A percentile compares a stretch with the other conserved stretches of the same genome.
Conservation (phyloP, 2,113 vertebrate species). For the Pungitius pungitius region DNA sequence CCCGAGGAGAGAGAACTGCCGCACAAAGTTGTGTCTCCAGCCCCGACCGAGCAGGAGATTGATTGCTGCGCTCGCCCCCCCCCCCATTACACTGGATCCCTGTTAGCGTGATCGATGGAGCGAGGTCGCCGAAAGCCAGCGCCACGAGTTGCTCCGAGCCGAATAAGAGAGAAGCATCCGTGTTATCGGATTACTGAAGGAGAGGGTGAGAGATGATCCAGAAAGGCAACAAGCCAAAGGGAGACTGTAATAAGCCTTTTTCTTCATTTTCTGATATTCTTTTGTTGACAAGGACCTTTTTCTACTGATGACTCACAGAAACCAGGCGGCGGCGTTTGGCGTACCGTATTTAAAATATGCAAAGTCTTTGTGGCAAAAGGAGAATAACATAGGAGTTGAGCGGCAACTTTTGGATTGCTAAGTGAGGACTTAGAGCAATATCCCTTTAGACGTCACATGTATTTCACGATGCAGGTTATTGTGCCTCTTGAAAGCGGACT, state of each 20-base stretch:
- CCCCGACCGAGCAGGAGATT: constrained; percentile 24
- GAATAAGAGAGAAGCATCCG: background rate
- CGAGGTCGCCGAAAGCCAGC: background rate
- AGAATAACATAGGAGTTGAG: background rate
- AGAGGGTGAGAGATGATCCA: background rate
- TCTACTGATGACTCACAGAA: too few species aligned
- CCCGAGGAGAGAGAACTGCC: background rate
- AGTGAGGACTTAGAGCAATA: background rate
- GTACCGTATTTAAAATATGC: background rate
- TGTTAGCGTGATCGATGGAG: constrained; percentile 33
- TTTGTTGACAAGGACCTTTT: background rate
- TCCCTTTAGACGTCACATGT: constrained; percentile 1
- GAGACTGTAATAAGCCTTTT: background rate
- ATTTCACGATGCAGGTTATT: constrained; percentile 4
- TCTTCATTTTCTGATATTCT: background rate
- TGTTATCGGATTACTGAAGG: background rate
- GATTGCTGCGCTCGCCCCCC: constrained; percentile 2
- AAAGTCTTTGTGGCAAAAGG: background rate
- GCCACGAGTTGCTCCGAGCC: background rate
- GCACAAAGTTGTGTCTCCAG: background rate
- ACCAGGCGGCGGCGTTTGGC: too few species aligned
- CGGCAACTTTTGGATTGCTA: background rate
- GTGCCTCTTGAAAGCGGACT: background rate
- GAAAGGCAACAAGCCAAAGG: background rate
- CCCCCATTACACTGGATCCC: constrained; percentile 10